Conservation (phyloP, 2,113 vertebrate species). For the Apeltes quadracus region DNA sequence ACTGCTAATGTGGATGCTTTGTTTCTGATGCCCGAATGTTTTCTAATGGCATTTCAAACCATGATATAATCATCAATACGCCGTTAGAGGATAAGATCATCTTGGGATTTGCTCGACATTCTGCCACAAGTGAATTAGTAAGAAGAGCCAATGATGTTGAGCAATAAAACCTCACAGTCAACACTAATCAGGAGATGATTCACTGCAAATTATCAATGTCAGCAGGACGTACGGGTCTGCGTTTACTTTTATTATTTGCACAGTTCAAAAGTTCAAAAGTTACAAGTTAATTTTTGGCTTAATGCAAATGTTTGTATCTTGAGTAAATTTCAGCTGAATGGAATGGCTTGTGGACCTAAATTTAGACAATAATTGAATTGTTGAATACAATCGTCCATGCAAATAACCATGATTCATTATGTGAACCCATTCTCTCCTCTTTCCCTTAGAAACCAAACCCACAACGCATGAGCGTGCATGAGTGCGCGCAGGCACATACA, state of each 20-base stretch:
- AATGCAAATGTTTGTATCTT: slow-evolving; percentile 82
- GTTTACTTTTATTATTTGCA: slow-evolving; percentile 42
- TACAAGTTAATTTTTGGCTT: slow-evolving; percentile 24
- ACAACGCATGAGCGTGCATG: slow-evolving; percentile 33
- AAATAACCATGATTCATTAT: slow-evolving; percentile 98
- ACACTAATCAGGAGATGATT: slow-evolving; percentile 23
- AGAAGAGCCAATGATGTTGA: not conserved
- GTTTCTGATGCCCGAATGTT: not conserved
- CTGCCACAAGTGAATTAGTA: not conserved
- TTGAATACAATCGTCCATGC: slow-evolving; percentile 99
- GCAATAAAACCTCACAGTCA: not conserved
- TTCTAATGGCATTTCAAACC: not conserved
- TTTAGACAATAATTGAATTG: slow-evolving; percentile 99
- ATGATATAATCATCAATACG: not conserved
- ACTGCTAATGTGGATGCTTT: not conserved
- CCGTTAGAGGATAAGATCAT: not conserved
- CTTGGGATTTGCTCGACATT: not conserved
- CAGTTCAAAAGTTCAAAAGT: slow-evolving; percentile 51
- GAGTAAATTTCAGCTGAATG: slow-evolving; percentile 87
- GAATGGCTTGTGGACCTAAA: slow-evolving; percentile 89
- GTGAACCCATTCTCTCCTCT: slow-evolving; percentile 86
- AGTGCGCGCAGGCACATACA: slow-evolving; percentile 40
- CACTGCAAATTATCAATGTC: slow-evolving; percentile 38
- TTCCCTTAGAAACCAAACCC: slow-evolving; percentile 80
- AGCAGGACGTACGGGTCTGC: slow-evolving; percentile 10